Base-by-base conservation (phyloP, 2,113 vertebrate genomes). In the Shinisaurus crocodilurus region DNA sequence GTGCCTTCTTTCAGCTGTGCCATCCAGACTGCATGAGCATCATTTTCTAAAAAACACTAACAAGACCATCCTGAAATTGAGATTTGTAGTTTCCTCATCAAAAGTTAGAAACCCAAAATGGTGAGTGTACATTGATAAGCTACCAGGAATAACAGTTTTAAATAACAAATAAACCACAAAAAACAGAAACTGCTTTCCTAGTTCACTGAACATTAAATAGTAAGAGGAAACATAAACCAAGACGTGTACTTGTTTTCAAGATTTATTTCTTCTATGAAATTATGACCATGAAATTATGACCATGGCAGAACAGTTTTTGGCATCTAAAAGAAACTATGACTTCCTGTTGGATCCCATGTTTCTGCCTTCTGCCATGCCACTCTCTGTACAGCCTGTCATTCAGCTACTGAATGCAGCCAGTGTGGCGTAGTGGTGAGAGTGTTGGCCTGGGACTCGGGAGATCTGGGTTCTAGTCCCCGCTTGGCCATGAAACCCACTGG, bases 1-100 rank as follows among this genome's bases (percentile, higher is more conserved):
- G 89, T 92, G 43, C 40, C 16, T 91, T 65, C 95, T 92, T 91
- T 93, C 93, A 94, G 69, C 85, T 93, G 87, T 88, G 88, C 91
- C 90, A 93, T 93, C 50, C 16, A 88, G 85, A 88, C 77, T 60
- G 91, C 86, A 84, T 84, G 27, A 27, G 48, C n/a, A 48, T 79
- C 90, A 32, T 88, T 88, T 88, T 77, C 80, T 57, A 37, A 70
- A 88, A n/a, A 91, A 85, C 63, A 84, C 90, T 79, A 83, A 69
- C 72, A 85, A 91, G 32, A 72, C 69, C 84, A 74, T 63, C 54
- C 85, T 82, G 54, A 90, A 90, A 86, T 8, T 63, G 48, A n/a
- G 82, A 90, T 77, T 77, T 87, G 29, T 48, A 48, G 40, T 80
- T 91, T 85, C 40, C 50, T 80, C 63, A 70, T 57, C 48, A 85